phyloP scores from a whole-genome alignment of 2,888 invertebrate genomes.

The Eurois occulta region DNA sequence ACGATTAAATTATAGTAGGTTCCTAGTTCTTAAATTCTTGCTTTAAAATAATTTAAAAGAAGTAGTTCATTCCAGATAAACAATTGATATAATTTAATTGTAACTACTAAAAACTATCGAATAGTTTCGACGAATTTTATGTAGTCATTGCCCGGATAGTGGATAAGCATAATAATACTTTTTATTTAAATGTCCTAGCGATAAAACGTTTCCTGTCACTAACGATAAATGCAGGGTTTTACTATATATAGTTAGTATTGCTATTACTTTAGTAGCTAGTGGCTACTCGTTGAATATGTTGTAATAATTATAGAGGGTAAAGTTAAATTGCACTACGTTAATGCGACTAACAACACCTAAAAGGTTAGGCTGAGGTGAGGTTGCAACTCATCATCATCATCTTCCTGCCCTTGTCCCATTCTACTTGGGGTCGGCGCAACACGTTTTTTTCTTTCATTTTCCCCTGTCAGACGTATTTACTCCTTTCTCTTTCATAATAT shows the following conservation, averaged over 20 bases:
- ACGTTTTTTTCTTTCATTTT: too few species aligned
- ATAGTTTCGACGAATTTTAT: conserved; percentile 51
- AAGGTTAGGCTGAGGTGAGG: background rate
- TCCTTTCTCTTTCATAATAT: too few species aligned
- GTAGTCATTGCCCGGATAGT: conserved; percentile 56
- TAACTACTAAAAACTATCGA: conserved; percentile 11
- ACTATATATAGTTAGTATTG: conserved; percentile 44
- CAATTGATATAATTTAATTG: background rate
- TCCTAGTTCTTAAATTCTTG: background rate
- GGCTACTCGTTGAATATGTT: conserved; percentile 14
- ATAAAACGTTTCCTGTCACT: conserved; percentile 69
- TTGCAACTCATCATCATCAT: background rate
- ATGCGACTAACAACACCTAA: background rate
- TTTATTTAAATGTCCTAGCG: conserved; percentile 56
- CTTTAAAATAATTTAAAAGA: background rate
- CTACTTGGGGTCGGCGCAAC: too few species aligned
- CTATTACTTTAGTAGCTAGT: conserved; percentile 7
- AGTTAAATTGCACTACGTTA: background rate
- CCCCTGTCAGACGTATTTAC: too few species aligned
- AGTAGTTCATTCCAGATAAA: background rate
- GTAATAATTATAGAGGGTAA: background rate
- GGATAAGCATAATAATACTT: conserved; percentile 54
- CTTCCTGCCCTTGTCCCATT: too few species aligned
- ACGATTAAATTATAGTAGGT: background rate
- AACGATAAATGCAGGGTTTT: conserved; percentile 58